phyloP scores from a whole-genome alignment of 1,140 invertebrate genomes.

The Penaeus chinensis region DNA sequence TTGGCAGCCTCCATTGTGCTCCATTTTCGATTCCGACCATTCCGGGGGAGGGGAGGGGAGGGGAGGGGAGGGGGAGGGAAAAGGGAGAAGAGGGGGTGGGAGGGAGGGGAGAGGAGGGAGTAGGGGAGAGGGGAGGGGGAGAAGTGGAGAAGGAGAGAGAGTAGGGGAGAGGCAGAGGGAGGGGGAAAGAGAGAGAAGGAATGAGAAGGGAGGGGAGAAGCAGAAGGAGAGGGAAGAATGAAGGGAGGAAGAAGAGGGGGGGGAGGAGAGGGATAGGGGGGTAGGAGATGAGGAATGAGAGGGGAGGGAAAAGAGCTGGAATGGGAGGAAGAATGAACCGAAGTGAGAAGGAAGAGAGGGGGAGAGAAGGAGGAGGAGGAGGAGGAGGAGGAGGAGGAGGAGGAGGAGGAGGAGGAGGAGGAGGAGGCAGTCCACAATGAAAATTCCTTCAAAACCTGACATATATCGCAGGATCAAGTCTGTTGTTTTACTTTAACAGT shows the following conservation, averaged over 20 bases:
- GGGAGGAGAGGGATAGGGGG: not conserved
- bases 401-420: not conserved
- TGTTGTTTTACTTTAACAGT: too few species aligned
- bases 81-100: not conserved
- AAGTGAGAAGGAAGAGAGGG: not conserved
- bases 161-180: not conserved
- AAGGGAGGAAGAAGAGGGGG: too few species aligned
- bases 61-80: not conserved
- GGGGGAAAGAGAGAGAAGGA: too few species aligned
- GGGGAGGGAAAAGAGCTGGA: not conserved
- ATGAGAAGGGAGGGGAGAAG: not conserved
- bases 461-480: too few species aligned
- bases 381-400: conserved; percentile 11
- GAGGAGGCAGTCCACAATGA: not conserved
- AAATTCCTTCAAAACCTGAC: not conserved
- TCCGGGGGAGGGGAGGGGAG: not conserved
- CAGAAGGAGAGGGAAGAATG: not conserved
- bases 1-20: not conserved
- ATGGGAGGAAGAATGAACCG: not conserved
- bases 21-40: not conserved
- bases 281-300: conserved; percentile 4
- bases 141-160: not conserved
- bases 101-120: not conserved
- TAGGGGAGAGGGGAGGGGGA: not conserved
- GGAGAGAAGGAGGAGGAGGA: not conserved